These are phyloP conservation scores for Steromphala cineraria DNA, from an alignment of 2,888 invertebrate genomes.

Conservation along the genomic window DNA sequence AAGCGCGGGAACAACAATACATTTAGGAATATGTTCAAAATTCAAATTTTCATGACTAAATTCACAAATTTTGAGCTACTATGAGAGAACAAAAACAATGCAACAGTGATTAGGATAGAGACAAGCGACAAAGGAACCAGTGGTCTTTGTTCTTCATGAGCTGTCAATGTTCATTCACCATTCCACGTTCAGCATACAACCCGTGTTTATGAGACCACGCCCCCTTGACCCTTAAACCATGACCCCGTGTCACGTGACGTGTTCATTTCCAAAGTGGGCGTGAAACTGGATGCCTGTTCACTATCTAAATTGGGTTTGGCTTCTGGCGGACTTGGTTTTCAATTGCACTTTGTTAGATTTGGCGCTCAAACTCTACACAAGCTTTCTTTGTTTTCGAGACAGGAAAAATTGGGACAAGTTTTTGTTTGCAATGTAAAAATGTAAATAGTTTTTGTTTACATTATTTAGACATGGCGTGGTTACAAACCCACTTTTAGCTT, in stretches of 20 bases:
- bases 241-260: not conserved
- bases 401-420: too few relatives aligned
- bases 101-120: not conserved
- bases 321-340: conserved; percentile 11
- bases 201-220: not conserved
- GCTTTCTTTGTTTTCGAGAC: not conserved
- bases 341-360: not conserved
- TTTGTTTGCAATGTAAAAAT: not conserved
- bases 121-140: not conserved
- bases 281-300: not conserved
- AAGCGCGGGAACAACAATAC: too few relatives aligned
- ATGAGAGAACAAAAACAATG: not conserved
- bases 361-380: not conserved
- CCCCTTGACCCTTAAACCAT: not conserved
- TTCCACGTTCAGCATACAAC: not conserved
- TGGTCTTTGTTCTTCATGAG: not conserved
- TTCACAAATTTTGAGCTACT: too few relatives aligned
- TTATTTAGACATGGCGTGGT: not conserved
- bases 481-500: not conserved
- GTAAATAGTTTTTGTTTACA: not conserved
- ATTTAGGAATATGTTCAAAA: too few relatives aligned
- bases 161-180: not conserved
- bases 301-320: conserved; percentile 16
- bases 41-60: too few relatives aligned
- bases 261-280: conserved; percentile 14